Evolutionary conservation across 2,797 vertebrate genomes (phyloP).

Genomic region (Brachyalestes nurse): DNA sequence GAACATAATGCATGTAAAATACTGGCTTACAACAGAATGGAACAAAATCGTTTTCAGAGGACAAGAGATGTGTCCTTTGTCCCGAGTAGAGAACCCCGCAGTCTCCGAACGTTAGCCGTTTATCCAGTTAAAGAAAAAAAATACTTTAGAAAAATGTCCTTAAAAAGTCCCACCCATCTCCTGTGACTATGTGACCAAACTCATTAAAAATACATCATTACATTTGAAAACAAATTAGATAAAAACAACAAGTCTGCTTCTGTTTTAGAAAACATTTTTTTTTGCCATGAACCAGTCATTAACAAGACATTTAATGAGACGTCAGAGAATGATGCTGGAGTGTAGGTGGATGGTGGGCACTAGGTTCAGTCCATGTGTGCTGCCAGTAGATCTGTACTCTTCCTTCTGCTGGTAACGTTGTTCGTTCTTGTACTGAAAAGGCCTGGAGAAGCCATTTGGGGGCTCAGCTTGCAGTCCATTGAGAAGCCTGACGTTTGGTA

Average conservation of each 20-base stretch:
- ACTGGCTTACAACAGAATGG: background rate
- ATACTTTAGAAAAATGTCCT: slow-evolving; percentile 51
- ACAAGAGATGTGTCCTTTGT: background rate
- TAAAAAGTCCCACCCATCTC: slow-evolving; percentile 64
- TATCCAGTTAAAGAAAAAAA: background rate
- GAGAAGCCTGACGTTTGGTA: background rate
- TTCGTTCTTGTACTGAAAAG: slow-evolving; percentile 3
- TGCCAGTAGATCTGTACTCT: slow-evolving; percentile 22
- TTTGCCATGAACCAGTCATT: slow-evolving; percentile 47
- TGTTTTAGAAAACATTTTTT: slow-evolving; percentile 37
- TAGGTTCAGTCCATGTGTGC: slow-evolving; percentile 19
- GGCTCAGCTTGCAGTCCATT: slow-evolving; percentile 38
- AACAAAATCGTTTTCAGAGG: slow-evolving; percentile 6
- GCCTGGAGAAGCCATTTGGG: background rate
- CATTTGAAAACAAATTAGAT: slow-evolving; percentile 52
- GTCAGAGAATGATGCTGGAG: slow-evolving; percentile 58
- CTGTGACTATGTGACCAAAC: slow-evolving; percentile 30
- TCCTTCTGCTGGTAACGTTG: slow-evolving; percentile 13
- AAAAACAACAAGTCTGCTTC: slow-evolving; percentile 53
- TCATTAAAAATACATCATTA: slow-evolving; percentile 45
- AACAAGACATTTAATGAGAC: slow-evolving; percentile 6
- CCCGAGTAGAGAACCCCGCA: slow-evolving; percentile 8
- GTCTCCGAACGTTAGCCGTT: background rate
- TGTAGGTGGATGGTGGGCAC: slow-evolving; percentile 38
- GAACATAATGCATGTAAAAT: slow-evolving; percentile 24